A percentile compares a stretch with the other conserved stretches of the same genome.
phyloP scores from a whole-genome alignment of 2,113 vertebrate genomes.

The Stomatorhinus ivindoensis region DNA sequence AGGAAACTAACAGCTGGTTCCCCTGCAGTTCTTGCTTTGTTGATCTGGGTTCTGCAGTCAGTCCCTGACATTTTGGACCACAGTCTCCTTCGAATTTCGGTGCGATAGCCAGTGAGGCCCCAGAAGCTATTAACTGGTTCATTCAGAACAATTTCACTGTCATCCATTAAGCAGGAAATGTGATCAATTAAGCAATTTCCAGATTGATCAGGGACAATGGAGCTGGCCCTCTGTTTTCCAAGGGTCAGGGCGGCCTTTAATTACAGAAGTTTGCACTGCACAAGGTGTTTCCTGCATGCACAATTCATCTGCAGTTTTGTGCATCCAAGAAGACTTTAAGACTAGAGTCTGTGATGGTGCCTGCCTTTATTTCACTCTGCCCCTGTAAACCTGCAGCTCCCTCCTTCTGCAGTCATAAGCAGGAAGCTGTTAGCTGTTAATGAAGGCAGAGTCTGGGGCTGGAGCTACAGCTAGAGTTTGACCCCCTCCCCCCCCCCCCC shows the following conservation, averaged over 20 bases:
- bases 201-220: slow-evolving; percentile 48
- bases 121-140: slow-evolving; percentile 31
- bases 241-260: slow-evolving; percentile 28
- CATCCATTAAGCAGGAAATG: slow-evolving; percentile 52
- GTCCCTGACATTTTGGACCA: not conserved
- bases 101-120: not conserved
- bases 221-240: slow-evolving; percentile 23
- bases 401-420: not conserved
- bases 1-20: not conserved
- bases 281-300: not conserved
- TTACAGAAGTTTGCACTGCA: slow-evolving; percentile 39
- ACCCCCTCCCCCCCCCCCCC: no score
- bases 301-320: not conserved
- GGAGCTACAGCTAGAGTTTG: no score
- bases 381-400: not conserved
- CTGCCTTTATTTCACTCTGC: not conserved
- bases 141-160: slow-evolving; percentile 38
- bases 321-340: not conserved
- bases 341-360: not conserved
- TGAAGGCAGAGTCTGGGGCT: not conserved
- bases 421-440: not conserved
- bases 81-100: not conserved
- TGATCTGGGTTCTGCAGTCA: not conserved
- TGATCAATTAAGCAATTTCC: slow-evolving; percentile 47
- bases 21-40: not conserved